phyloP scores from a whole-genome alignment of 2,113 vertebrate species.

The Eretmochelys imbricata region DNA sequence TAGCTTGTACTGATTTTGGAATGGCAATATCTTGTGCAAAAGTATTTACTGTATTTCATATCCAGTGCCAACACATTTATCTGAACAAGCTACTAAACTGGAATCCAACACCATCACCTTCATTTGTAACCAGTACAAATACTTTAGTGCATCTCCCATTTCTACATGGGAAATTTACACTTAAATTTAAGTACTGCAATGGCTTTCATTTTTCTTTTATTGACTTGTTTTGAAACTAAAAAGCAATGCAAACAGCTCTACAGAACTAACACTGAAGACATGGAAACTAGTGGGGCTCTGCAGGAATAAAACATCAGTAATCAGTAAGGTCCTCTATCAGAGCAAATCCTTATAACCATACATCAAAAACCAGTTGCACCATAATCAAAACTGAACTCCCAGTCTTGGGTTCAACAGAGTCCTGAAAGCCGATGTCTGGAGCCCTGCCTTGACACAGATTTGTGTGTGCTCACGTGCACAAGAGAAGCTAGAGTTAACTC shows the following conservation, averaged over 20 bases:
- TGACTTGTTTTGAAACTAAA: not conserved
- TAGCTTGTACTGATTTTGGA: not conserved
- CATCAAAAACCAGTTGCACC: not conserved
- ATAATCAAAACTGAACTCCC: not conserved
- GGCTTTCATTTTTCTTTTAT: not conserved
- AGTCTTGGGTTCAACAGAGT: not conserved
- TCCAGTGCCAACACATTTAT: not conserved
- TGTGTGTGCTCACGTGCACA: not conserved
- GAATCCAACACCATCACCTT: too few species aligned
- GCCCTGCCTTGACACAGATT: not conserved
- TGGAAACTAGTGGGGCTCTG: not conserved
- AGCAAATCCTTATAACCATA: not conserved
- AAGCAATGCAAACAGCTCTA: not conserved
- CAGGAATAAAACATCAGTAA: not conserved
- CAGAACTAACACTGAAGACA: not conserved
- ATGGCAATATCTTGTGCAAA: not conserved
- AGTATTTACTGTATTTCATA: not conserved
- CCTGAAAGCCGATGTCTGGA: not conserved
- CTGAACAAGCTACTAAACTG: not conserved
- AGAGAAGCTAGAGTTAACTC: not conserved
- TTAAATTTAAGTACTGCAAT: not conserved
- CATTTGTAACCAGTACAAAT: not conserved
- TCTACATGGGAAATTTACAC: not conserved
- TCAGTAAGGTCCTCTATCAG: not conserved
- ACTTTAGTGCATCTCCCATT: not conserved